These are phyloP conservation scores for Stichodactyla helianthus DNA, from an alignment of 64 coral and sea anemone genomes.

Conservation along the genomic window DNA sequence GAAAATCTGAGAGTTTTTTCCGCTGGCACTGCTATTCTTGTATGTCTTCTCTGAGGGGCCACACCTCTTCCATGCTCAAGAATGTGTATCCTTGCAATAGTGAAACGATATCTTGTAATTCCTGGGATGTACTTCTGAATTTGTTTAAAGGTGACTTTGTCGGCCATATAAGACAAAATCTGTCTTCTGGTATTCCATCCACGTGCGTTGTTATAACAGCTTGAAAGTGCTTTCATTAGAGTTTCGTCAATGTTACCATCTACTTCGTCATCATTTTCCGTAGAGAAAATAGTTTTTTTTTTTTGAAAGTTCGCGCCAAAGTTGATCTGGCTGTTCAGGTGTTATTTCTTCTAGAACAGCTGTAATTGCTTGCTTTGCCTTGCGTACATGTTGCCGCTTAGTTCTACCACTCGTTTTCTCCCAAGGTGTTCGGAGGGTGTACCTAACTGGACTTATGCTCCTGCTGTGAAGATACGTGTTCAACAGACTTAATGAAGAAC, in stretches of 20 bases:
- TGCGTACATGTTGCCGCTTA: conserved; percentile 12
- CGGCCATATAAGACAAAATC: conserved; percentile 59
- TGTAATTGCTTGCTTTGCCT: conserved; percentile 32
- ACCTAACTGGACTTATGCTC: conserved; percentile 31
- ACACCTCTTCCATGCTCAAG: background rate
- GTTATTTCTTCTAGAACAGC: conserved; percentile 25
- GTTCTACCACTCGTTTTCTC: conserved; percentile 24
- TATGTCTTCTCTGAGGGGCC: too few relatives aligned
- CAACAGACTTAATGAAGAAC: conserved; percentile 15
- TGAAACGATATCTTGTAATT: conserved; percentile 25
- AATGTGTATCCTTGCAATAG: conserved; percentile 31
- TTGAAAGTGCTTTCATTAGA: conserved; percentile 8
- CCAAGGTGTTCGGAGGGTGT: conserved; percentile 12
- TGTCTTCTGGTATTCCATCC: conserved; percentile 33
- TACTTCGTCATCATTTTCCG: background rate
- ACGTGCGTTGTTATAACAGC: background rate
- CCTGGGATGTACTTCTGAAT: conserved; percentile 20
- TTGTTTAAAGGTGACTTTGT: conserved; percentile 33
- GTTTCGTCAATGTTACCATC: background rate
- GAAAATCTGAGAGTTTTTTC: background rate
- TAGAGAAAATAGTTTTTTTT: background rate
- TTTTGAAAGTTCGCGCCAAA: conserved; percentile 18
- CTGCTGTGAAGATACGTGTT: conserved; percentile 28
- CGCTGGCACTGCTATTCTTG: background rate
- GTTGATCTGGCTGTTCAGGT: conserved; percentile 1